Base-by-base conservation (phyloP, 2,888 invertebrate genomes). In the Bellardia pandia region DNA sequence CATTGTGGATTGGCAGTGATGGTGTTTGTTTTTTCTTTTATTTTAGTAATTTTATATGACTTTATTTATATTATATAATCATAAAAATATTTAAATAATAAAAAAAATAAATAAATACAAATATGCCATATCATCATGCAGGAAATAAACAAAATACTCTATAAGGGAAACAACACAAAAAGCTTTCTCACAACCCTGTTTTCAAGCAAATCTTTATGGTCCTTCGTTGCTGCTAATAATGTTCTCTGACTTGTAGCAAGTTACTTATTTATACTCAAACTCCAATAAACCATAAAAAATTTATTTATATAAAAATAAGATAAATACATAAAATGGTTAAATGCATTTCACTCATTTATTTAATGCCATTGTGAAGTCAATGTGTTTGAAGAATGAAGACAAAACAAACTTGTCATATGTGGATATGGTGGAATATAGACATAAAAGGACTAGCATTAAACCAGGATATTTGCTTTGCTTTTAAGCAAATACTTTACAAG, bases 41-140 rank as follows among this genome's bases (percentile, higher is more conserved):
- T 42, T 48, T 23, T 23, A 1, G 23, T 23, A 23, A 23, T 23
- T 23, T 48, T 80, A 74, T 85, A 87, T 81, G 74, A 78, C 85
- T 87, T 87, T 87, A 87, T 87, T 87, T 81, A 85, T 68, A 51
- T 68, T 16, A 53, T 75, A 83, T 76, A 80, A 85, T 66, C 85
- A 85, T 85, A 86, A 86, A 85, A 84, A 72, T 69, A 45, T 58
- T 76, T 75, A 37, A 68, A 74, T 16, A 76, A 23, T 40, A 60
- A 85, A 66, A 37, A 37, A 58, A 62, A 64, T 60, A 23, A 60
- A n/a, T 60, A 71, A 68, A 62, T 62, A 45, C 42, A 58, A 78
- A 78, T 60, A 78, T 78, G 66, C 72, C 84, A 64, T 72, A 71
- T 56, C 64, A 77, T 72, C 66, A 68, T 16, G 33, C 62, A 62